Evolutionary conservation across 1,140 invertebrate genomes (phyloP).

Genomic region (Sitophilus oryzae): DNA sequence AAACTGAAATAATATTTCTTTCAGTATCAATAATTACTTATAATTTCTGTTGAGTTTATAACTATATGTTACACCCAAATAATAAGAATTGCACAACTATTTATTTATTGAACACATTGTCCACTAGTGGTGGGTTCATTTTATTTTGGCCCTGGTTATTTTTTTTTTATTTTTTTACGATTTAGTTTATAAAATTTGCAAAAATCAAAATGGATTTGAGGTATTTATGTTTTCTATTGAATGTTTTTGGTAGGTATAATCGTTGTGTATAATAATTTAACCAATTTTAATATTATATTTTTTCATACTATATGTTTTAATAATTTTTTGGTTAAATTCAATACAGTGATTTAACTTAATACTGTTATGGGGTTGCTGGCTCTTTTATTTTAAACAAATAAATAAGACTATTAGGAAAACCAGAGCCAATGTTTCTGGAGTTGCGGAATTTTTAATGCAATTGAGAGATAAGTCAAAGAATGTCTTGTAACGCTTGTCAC

Average conservation of each 20-base stretch:
- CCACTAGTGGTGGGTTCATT: slow-evolving; percentile 38
- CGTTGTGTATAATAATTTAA: too few relatives aligned
- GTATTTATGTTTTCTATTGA: slow-evolving; percentile 22
- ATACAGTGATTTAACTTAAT: too few relatives aligned
- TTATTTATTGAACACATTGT: slow-evolving; percentile 38
- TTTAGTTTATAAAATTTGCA: slow-evolving; percentile 10
- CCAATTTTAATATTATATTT: too few relatives aligned
- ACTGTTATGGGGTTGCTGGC: slow-evolving; percentile 20
- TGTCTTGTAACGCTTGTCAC: too few relatives aligned
- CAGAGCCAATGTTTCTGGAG: slow-evolving; percentile 36
- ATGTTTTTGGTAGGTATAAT: slow-evolving; percentile 19
- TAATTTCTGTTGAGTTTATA: too few relatives aligned
- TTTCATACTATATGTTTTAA: too few relatives aligned
- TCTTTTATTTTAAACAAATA: slow-evolving; percentile 7
- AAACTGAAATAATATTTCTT: too few relatives aligned
- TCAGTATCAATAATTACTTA: too few relatives aligned
- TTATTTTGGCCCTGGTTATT: slow-evolving; percentile 35
- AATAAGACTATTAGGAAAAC: slow-evolving; percentile 21
- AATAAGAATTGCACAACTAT: slow-evolving; percentile 15
- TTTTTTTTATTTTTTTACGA: slow-evolving; percentile 2
- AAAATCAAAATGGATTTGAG: slow-evolving; percentile 18
- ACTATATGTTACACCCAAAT: too few relatives aligned
- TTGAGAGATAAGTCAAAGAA: too few relatives aligned
- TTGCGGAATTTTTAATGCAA: slow-evolving; percentile 28
- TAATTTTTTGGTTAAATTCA: too few relatives aligned